These are phyloP conservation scores for Pristis pectinata DNA, from an alignment of 2,797 vertebrate species.

Conservation along the genomic window DNA sequence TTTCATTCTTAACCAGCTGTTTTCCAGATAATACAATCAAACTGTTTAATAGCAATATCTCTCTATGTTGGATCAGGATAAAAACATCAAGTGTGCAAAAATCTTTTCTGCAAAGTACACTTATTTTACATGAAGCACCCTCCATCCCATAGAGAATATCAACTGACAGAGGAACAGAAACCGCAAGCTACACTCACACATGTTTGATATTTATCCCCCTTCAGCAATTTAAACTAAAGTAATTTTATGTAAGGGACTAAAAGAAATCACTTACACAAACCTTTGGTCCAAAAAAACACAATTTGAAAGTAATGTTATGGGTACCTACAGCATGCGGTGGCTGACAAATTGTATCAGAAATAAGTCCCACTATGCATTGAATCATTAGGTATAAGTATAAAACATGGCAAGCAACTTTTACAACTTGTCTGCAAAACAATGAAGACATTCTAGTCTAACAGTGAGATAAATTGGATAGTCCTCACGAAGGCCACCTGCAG, in stretches of 20 bases:
- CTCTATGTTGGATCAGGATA: background rate
- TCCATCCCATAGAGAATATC: background rate
- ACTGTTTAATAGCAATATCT: slow-evolving; percentile 18
- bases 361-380: too few relatives aligned
- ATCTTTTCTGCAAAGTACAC: background rate
- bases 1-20: background rate
- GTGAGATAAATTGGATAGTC: too few relatives aligned
- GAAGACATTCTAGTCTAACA: background rate
- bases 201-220: background rate
- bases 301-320: background rate
- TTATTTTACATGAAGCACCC: background rate
- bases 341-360: background rate
- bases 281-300: background rate
- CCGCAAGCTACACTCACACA: background rate
- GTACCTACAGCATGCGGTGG: background rate
- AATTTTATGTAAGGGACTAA: slow-evolving; percentile 10
- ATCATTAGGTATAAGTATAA: background rate
- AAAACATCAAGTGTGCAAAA: background rate
- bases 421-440: background rate
- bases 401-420: background rate
- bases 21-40: background rate
- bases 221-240: background rate
- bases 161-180: background rate
- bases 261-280: background rate
- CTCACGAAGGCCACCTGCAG: too few relatives aligned